Evolutionary conservation across 2,797 vertebrate species (phyloP), one percentile per base, ranked within the genome.

Genomic region (Karalla daura): DNA sequence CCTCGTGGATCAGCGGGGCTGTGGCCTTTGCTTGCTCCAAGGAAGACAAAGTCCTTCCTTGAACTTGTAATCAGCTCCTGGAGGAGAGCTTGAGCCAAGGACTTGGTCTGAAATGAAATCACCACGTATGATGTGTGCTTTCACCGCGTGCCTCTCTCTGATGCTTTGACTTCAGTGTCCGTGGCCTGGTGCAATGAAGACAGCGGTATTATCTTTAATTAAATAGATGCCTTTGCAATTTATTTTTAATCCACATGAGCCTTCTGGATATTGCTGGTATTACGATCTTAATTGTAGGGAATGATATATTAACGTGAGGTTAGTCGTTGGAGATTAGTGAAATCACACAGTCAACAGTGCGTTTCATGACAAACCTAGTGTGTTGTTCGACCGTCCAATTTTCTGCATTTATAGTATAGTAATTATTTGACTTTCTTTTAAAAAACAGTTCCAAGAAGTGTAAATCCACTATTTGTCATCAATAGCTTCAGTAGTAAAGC

Each of bases 1-100:
- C 74, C 67, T 61, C 65, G 18, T 50, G 64, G 82, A 89, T 91
- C 86, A 80, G 79, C 85, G 80, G 55, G 70, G 74, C 63, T 36
- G 49, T 72, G 76, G 70, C 75, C 78, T 78, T 58, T 52, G 55
- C 71, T 58, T 49, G 39, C 62, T 80, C 63, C 15, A 14, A 78
- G 54, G 37, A 72, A 70, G 46, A 58, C 64, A 69, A 64, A 71
- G 50, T 66, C 59, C 52, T 69, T 75, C 58, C 43, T 68, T 82
- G 54, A 86, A 74, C 75, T 47, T 20, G 28, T 49, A 46, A 70
- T 85, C 63, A 76, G 70, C 65, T 80, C 35, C 53, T 65, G 51
- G 27, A 79, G 70, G 54, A 78, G 46, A 59, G 47, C 37, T 24
- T 24, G 45, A 74, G 32, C 70, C 46, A 17, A 49, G 28, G 60